Percentiles rank a stretch among this genome's conserved stretches.
Conservation (phyloP, 2,888 invertebrate genomes). For the Volucella bombylans region DNA sequence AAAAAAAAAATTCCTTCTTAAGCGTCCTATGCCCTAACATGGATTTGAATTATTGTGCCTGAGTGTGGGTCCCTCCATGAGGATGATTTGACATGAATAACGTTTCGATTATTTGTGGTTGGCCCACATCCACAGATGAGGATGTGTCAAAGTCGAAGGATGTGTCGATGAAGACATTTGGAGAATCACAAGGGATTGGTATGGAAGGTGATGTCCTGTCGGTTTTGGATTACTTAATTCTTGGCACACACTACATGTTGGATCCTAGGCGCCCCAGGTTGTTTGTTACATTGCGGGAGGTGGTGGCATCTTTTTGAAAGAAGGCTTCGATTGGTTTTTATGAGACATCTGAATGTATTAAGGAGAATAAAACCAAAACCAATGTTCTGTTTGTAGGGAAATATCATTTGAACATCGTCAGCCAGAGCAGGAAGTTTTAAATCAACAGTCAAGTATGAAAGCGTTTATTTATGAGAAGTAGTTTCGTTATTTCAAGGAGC, state of each 20-base stretch:
- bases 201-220: constrained; percentile 19
- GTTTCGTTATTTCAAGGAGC: too few relatives aligned
- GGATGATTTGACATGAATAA: constrained; percentile 61
- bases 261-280: not conserved
- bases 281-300: not conserved
- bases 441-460: too few relatives aligned
- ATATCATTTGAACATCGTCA: too few relatives aligned
- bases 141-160: constrained; percentile 47
- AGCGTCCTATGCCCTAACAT: constrained; percentile 15
- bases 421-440: too few relatives aligned
- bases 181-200: constrained; percentile 1
- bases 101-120: constrained; percentile 51
- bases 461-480: too few relatives aligned
- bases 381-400: too few relatives aligned
- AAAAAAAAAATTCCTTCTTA: not conserved
- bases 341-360: too few relatives aligned
- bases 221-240: constrained; percentile 14
- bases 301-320: not conserved
- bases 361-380: too few relatives aligned
- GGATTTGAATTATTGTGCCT: constrained; percentile 29
- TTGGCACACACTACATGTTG: not conserved
- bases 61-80: constrained; percentile 33
- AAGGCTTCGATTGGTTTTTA: too few relatives aligned
- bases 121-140: not conserved
- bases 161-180: constrained; percentile 12